Conservation (phyloP, 2,113 vertebrate species). For the Emydocephalus ijimae region DNA sequence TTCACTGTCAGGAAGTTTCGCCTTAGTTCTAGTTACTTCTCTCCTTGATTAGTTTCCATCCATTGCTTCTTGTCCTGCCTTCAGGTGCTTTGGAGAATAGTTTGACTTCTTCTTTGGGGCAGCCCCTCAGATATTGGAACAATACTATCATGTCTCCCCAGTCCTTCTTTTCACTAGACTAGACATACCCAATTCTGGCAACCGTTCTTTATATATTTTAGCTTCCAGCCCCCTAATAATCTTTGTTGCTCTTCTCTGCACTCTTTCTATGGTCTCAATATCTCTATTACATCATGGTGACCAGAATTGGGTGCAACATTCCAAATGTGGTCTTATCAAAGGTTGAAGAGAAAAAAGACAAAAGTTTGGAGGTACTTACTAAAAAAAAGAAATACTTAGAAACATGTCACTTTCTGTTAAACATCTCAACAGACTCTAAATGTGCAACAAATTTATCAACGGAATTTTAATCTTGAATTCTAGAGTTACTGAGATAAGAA, state of each 20-base stretch:
- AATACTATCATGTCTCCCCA: no score
- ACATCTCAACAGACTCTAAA: neutral
- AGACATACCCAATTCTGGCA: neutral
- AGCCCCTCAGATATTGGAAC: no score
- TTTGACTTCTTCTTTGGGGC: no score
- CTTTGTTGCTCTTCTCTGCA: neutral
- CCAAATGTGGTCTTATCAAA: neutral
- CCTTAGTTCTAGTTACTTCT: no score
- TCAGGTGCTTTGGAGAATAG: no score
- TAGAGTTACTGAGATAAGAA: neutral
- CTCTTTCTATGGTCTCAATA: neutral
- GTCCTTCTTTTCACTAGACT: neutral
- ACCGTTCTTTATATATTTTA: neutral
- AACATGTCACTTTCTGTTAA: constrained; percentile 2
- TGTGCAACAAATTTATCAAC: neutral
- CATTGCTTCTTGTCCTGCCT: no score
- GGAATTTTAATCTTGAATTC: neutral
- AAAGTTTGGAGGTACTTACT: neutral
- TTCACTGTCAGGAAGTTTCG: no score
- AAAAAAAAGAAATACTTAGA: neutral
- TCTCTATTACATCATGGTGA: neutral
- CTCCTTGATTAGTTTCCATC: no score
- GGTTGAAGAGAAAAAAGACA: neutral
- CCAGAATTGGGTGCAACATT: neutral
- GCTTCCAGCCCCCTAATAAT: neutral